Conservation (phyloP, 1,140 invertebrate species). For the Heliconius hewitsoni region DNA sequence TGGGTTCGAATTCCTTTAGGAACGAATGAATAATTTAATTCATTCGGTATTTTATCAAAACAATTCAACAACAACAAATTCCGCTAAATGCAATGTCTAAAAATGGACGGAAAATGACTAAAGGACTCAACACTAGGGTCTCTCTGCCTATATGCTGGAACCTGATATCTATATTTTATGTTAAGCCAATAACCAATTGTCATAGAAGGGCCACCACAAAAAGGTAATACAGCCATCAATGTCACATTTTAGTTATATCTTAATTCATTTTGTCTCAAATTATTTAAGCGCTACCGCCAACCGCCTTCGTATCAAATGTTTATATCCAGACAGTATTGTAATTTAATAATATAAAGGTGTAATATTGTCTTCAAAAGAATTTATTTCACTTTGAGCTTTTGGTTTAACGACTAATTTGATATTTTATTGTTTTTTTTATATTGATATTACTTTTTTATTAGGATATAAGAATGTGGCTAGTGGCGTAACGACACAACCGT, state of each 20-base stretch:
- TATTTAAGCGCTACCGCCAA: not conserved
- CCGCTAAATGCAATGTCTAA: not conserved
- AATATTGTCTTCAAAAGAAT: not conserved
- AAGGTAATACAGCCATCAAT: not conserved
- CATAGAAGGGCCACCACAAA: not conserved
- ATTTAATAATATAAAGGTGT: not conserved
- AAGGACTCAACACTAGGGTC: not conserved
- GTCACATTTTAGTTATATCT: not conserved
- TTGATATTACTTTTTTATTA: no score
- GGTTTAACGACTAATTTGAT: no score
- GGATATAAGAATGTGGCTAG: no score
- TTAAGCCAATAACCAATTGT: not conserved
- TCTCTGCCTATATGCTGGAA: not conserved
- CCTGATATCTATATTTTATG: no score
- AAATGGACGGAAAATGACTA: not conserved
- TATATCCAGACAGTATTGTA: not conserved
- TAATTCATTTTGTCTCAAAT: not conserved
- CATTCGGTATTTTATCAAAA: not conserved
- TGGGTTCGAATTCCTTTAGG: not conserved
- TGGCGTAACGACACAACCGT: no score
- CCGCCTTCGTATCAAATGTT: slow-evolving; percentile 3
- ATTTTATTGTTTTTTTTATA: no score
- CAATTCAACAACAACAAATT: not conserved
- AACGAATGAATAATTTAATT: not conserved
- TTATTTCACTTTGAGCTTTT: not conserved